Evolutionary conservation across 2,113 vertebrate genomes (phyloP).

Genomic region (Eubucco bourcierii): DNA sequence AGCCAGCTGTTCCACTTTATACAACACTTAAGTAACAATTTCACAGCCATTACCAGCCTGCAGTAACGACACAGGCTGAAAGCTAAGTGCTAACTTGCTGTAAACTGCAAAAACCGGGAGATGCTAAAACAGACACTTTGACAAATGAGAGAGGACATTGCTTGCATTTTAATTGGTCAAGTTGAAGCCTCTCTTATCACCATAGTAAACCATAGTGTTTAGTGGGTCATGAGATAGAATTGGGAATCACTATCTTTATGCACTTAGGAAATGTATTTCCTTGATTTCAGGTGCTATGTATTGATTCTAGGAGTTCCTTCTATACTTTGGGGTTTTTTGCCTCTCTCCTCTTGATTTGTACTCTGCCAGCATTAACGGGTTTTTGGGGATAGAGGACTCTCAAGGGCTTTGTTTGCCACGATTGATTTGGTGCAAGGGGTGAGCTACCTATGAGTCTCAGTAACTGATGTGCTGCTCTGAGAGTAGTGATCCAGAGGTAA

Average conservation of each 20-base stretch:
- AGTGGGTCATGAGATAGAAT: background rate
- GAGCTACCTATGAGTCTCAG: background rate
- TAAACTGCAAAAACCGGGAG: slow-evolving; percentile 6
- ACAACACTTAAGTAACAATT: slow-evolving; percentile 44
- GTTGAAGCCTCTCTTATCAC: background rate
- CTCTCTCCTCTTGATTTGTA: background rate
- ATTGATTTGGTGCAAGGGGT: background rate
- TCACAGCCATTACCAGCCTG: slow-evolving; percentile 52
- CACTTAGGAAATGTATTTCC: slow-evolving; percentile 8
- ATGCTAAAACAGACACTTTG: background rate
- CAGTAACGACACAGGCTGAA: slow-evolving; percentile 12
- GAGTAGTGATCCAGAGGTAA: background rate
- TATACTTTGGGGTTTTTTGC: background rate
- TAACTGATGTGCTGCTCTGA: background rate
- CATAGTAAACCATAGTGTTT: background rate
- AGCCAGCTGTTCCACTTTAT: slow-evolving; percentile 40
- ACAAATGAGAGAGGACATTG: slow-evolving; percentile 18
- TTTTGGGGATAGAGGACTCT: background rate
- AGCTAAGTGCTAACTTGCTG: slow-evolving; percentile 31
- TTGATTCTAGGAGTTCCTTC: slow-evolving; percentile 6
- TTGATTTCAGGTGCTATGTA: slow-evolving; percentile 6
- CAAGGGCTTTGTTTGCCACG: background rate
- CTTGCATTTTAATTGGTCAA: slow-evolving; percentile 20
- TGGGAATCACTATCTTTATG: slow-evolving; percentile 24
- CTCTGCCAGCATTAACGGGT: background rate